Conservation (phyloP, 1,140 invertebrate species). For the Wasmannia auropunctata region DNA sequence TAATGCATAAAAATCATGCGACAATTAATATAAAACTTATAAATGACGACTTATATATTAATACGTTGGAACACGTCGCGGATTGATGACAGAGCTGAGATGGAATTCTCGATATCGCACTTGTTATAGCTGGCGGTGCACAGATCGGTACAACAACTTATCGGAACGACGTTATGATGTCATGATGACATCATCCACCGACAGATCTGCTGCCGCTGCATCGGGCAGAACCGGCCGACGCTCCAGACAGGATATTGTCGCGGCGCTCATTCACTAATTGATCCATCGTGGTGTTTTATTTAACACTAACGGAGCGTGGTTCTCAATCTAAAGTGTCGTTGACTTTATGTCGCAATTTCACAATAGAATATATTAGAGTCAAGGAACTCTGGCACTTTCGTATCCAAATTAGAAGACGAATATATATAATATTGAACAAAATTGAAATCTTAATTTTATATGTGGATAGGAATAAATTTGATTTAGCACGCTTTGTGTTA, state of each 20-base stretch:
- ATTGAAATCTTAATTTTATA: not conserved
- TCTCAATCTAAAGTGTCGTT: conserved; percentile 71
- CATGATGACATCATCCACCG: conserved; percentile 78
- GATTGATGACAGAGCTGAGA: not conserved
- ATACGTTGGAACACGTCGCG: not conserved
- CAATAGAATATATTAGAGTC: not conserved
- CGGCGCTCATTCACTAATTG: conserved; percentile 83
- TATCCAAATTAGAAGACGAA: not conserved
- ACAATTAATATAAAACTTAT: not conserved
- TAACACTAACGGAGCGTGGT: conserved; percentile 76
- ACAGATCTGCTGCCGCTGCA: conserved; percentile 64
- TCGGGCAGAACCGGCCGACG: conserved; percentile 61
- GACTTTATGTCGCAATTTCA: conserved; percentile 5
- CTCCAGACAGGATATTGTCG: conserved; percentile 83
- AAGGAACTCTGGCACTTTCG: no score
- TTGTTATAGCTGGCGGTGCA: conserved; percentile 26
- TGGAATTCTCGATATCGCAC: conserved; percentile 18
- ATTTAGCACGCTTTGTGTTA: not conserved
- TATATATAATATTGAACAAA: not conserved
- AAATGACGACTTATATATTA: not conserved
- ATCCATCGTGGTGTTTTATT: conserved; percentile 81
- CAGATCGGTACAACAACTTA: conserved; percentile 57
- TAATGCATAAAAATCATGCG: not conserved
- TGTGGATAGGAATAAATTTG: not conserved
- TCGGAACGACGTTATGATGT: conserved; percentile 77